Evolutionary conservation across 1,140 invertebrate species (phyloP), one percentile per base, ranked within the genome.

Genomic region (Neodiprion pinetum): DNA sequence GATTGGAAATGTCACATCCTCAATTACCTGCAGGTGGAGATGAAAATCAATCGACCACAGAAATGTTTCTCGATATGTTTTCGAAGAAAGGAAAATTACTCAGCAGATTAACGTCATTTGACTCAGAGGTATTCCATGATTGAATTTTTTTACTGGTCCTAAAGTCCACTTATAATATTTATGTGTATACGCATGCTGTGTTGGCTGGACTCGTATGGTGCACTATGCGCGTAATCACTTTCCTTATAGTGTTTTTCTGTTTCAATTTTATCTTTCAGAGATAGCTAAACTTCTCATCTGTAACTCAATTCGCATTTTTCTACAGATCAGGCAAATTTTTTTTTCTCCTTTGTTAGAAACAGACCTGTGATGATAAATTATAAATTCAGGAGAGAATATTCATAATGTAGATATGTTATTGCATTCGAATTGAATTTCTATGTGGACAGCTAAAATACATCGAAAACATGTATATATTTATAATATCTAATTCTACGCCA

Each of bases 21-120:
- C 40, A 70, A 73, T 80, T 69, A 73, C 77, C 71, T 67, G 28
- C 80, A 80, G 67, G 81, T 74, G 81, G 67, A 72, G 91, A 89
- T 28, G 92, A 92, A 68, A 90, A 90, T n/a, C 93, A 94, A 80
- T 94, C 93, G 9, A 93, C 94, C 0, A 92, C 94, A 2, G 95
- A 96, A 78, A 95, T 96, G 90, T 95, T 97, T 83, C 92, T 96
- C 79, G 96, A 97, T 80, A 94, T 97, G 90, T 92, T 97, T 78
- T 95, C 95, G 78, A 97, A 97, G 84, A 92, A 96, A 79, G 95
- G 95, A 81, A 92, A 95, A 78, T 90, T 98, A 71, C 91, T 97
- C 76, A 95, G 93, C 82, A 96, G 96, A 88, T 88, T 97, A 66
- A 96, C 95, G 9, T 97, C 96, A 0, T 93, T 96, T 77, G 96